A percentile compares a stretch with the other conserved stretches of the same genome.
Evolutionary conservation across 2,888 invertebrate species (phyloP).

Genomic region (Zeuzera pyrina): DNA sequence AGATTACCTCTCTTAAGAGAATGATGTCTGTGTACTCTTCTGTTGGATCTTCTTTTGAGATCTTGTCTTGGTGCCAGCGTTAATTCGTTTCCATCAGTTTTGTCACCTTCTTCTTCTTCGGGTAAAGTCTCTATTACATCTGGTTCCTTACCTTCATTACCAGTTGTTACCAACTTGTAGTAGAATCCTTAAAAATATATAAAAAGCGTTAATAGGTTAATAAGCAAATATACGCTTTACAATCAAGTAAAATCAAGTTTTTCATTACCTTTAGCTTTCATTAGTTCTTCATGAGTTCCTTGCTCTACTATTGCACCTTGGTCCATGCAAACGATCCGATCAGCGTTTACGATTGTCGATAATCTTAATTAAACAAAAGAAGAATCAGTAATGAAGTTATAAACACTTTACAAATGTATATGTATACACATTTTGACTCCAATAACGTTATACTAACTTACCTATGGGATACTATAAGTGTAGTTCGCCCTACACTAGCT

Average conservation of each 20-base stretch:
- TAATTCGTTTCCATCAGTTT: conserved; percentile 19
- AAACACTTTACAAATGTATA: too few relatives aligned
- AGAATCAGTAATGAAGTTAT: neutral
- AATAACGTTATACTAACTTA: conserved; percentile 16
- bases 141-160: conserved; percentile 55
- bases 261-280: conserved; percentile 74
- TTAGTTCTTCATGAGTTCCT: conserved; percentile 82
- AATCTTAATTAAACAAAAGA: conserved; percentile 52
- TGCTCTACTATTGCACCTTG: conserved; percentile 81
- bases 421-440: conserved; percentile 19
- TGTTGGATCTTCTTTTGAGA: conserved; percentile 45
- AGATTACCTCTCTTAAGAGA: conserved; percentile 55
- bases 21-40: conserved; percentile 45
- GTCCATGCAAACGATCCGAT: conserved; percentile 81
- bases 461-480: conserved; percentile 81
- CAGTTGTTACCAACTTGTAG: conserved; percentile 77
- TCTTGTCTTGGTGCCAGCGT: conserved; percentile 33
- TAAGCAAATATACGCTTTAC: neutral
- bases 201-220: neutral
- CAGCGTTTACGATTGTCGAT: conserved; percentile 80
- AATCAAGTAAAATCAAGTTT: too few relatives aligned
- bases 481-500: conserved; percentile 81
- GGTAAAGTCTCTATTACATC: conserved; percentile 46
- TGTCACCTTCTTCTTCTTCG: conserved; percentile 40
- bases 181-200: conserved; percentile 37